Conservation (phyloP, 2,797 vertebrate species). For the Spatula versicolor region DNA sequence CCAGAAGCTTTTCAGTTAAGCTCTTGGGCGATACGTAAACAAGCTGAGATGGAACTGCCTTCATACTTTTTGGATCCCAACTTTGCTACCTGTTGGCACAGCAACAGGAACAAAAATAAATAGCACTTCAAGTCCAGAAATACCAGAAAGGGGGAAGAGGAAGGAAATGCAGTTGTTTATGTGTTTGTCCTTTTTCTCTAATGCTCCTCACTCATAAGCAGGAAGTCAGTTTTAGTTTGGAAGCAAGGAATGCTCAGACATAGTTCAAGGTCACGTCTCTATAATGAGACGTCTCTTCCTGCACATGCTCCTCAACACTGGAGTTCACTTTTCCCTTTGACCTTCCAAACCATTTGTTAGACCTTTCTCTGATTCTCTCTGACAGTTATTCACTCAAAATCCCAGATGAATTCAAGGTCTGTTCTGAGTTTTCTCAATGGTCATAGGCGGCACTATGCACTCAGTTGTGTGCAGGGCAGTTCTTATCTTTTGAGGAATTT, state of each 20-base stretch:
- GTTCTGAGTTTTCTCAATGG: not conserved
- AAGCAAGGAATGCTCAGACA: conserved; percentile 3
- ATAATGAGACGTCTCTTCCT: not conserved
- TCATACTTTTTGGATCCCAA: not conserved
- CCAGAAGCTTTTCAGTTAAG: fast-evolving
- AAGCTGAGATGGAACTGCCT: not conserved
- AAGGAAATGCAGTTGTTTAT: not conserved
- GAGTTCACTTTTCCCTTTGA: not conserved
- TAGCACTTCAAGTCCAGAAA: not conserved
- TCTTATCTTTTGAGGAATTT: not conserved
- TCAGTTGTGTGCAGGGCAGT: not conserved
- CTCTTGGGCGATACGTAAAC: fast-evolving
- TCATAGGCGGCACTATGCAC: not conserved
- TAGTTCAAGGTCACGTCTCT: not conserved
- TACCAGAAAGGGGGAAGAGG: not conserved
- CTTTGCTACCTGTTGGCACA: not conserved
- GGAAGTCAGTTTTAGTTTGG: not conserved
- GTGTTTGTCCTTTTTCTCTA: not conserved
- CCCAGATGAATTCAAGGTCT: not conserved
- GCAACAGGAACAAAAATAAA: not conserved
- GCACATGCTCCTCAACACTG: not conserved
- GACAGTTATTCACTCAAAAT: not conserved
- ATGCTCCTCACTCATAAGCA: not conserved
- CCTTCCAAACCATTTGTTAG: not conserved
- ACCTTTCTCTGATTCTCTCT: not conserved